Base-by-base conservation (phyloP, 2,888 invertebrate genomes). In the Liposcelis brunnea region DNA sequence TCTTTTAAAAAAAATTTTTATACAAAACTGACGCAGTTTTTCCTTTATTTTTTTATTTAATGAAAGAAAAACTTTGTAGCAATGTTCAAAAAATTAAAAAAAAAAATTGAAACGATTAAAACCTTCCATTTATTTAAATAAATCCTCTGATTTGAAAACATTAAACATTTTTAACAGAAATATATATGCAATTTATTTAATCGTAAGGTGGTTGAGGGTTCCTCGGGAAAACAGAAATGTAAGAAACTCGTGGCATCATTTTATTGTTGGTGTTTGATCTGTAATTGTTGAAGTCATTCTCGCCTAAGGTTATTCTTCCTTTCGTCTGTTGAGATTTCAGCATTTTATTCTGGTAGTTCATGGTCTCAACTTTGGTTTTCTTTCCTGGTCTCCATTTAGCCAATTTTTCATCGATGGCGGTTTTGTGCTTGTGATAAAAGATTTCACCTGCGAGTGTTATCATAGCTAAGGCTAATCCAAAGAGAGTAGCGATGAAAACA, bases 401-500 rank as follows among this genome's bases (percentile, higher is more conserved):
- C 15, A 31, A 26, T 36, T 8, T 37, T 34, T 43, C 26, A 15
- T 42, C 46, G 21, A 4, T 26, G 26, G 12, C 31, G 11, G 19
- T 31, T 50, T 51, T 52, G 36, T 46, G 44, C 44, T 54, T 56
- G 58, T 85, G 83, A 55, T 84, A 86, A 48, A 83, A 67, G 0
- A 90, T 80, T 62, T 90, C 90, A 54, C 77, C 76, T 0, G 75
- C 80, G 14, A 91, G 61, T 0, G 87, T 86, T 1, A 86, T 59
- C 81, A 90, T 83, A 0, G 90, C 89, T 44, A 90, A 58, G 0
- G 80, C 79, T 2, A 90, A 61, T 0, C 90, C 90, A 57, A 85
- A 82, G 0, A 89, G 64, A 0, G 89, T 89, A 0, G 89, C 89
- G 51, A 90, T 89, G 57, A 90, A 90, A 0, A 90, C 89, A 1